phyloP scores from a whole-genome alignment of 2,888 invertebrate genomes.

The Sussaba pulchella region DNA sequence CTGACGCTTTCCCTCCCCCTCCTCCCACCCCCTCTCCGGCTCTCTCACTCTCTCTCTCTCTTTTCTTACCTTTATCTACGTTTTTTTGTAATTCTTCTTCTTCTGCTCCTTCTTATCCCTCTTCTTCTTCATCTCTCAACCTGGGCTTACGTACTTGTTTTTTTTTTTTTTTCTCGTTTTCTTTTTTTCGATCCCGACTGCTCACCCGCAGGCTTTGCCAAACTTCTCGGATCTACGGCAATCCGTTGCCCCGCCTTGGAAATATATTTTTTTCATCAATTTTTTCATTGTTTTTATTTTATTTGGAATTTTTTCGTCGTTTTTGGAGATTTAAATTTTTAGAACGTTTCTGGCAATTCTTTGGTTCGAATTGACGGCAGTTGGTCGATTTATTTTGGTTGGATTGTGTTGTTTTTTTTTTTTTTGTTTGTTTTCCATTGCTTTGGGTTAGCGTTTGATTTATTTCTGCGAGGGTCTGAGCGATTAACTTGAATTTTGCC shows the following conservation, averaged over 20 bases:
- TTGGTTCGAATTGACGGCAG: slow-evolving; percentile 1
- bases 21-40: too few species aligned
- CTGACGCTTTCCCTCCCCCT: slow-evolving; percentile 69
- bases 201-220: slow-evolving; percentile 56
- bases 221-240: slow-evolving; percentile 61
- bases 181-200: too few species aligned
- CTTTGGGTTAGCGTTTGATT: slow-evolving; percentile 61
- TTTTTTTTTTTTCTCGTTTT: slow-evolving; percentile 51
- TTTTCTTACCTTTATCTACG: slow-evolving; percentile 62
- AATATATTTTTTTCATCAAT: slow-evolving; percentile 35
- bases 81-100: slow-evolving; percentile 26
- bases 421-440: slow-evolving; percentile 20
- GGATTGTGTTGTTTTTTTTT: slow-evolving; percentile 29
- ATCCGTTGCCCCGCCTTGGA: slow-evolving; percentile 53
- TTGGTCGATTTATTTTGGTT: neutral
- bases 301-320: slow-evolving; percentile 12
- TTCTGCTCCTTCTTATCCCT: slow-evolving; percentile 56
- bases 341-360: slow-evolving; percentile 58
- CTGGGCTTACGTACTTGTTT: slow-evolving; percentile 56
- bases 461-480: slow-evolving; percentile 30
- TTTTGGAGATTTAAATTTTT: slow-evolving; percentile 56
- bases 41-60: slow-evolving; percentile 69
- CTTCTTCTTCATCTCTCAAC: slow-evolving; percentile 35
- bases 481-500: slow-evolving; percentile 48
- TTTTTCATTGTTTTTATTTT: neutral